Evolutionary conservation across 2,113 vertebrate species (phyloP).

Genomic region (Pollachius pollachius): DNA sequence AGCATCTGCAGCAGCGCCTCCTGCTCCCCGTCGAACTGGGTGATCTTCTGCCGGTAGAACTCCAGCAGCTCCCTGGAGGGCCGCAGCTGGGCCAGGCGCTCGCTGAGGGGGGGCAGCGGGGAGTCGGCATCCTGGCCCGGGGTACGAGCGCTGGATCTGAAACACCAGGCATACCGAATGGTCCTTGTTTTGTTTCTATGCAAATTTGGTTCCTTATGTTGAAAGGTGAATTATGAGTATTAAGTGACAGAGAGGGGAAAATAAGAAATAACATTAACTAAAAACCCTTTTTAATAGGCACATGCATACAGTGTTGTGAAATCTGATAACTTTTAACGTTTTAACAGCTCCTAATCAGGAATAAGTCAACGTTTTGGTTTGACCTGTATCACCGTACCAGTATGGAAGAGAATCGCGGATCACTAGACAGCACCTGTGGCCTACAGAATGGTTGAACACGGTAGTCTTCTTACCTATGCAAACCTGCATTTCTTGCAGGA

Average conservation of each 20-base stretch:
- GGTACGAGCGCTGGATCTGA: conserved; percentile 33
- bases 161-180: not conserved
- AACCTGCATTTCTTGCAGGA: conserved; percentile 43
- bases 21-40: conserved; percentile 87
- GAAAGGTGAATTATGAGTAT: no score
- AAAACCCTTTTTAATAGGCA: no score
- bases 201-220: no score
- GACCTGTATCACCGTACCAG: not conserved
- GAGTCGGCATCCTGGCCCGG: conserved; percentile 57
- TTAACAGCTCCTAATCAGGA: not conserved
- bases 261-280: not conserved
- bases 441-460: not conserved
- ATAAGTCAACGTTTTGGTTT: not conserved
- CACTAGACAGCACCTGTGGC: not conserved
- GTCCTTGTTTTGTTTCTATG: not conserved
- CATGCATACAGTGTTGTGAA: no score
- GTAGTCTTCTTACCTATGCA: conserved; percentile 41
- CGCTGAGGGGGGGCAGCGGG: conserved; percentile 80
- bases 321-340: no score
- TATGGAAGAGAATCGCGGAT: not conserved
- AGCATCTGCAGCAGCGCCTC: conserved; percentile 86
- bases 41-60: conserved; percentile 87
- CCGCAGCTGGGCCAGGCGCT: conserved; percentile 79
- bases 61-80: conserved; percentile 90
- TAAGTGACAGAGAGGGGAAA: no score